These are phyloP conservation scores for Pyrrhura leucotis DNA, from an alignment of 2,797 vertebrate genomes.

Conservation along the genomic window DNA sequence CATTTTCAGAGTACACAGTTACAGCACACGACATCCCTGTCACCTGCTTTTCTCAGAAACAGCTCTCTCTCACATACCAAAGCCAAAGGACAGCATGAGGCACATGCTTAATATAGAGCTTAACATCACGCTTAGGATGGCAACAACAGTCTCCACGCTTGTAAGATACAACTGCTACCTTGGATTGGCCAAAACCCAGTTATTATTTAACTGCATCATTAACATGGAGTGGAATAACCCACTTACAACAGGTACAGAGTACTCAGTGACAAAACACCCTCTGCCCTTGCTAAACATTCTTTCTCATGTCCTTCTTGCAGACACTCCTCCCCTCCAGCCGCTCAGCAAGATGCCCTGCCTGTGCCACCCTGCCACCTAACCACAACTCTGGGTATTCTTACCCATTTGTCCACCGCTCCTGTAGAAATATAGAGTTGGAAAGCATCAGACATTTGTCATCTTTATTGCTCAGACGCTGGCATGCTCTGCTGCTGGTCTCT, in stretches of 20 bases:
- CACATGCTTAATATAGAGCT: not conserved
- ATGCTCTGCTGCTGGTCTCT: not conserved
- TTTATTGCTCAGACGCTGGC: not conserved
- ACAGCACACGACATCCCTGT: not conserved
- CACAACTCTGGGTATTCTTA: not conserved
- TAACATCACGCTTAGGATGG: not conserved
- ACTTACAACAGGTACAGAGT: not conserved
- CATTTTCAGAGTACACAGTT: not conserved
- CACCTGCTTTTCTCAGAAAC: not conserved
- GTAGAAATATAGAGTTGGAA: not conserved
- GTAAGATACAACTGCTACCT: not conserved
- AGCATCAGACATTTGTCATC: not conserved
- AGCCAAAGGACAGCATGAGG: not conserved
- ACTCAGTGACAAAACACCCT: not conserved
- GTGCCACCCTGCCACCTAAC: not conserved
- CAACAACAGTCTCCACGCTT: not conserved
- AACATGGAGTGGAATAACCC: not conserved
- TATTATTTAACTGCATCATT: not conserved
- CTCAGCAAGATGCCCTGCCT: not conserved
- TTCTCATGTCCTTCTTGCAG: accelerated
- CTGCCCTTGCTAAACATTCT: not conserved
- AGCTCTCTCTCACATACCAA: not conserved
- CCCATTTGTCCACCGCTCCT: not conserved
- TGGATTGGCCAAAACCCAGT: not conserved
- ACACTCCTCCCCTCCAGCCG: not conserved